Evolutionary conservation across 2,888 invertebrate species (phyloP), one percentile per base, ranked within the genome.

Genomic region (Caenorhabditis sinica): DNA sequence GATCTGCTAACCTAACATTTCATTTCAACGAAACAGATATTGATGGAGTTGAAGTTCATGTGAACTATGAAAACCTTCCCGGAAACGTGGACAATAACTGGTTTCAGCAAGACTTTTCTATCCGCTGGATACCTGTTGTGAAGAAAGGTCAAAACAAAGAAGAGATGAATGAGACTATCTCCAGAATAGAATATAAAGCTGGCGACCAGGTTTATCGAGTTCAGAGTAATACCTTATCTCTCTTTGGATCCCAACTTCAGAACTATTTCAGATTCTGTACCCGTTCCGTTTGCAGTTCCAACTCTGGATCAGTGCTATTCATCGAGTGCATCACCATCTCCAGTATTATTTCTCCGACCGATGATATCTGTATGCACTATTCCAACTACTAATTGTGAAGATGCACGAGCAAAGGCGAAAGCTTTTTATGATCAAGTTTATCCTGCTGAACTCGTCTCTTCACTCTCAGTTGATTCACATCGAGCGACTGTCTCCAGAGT

Each of bases 251-350:
- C n/a, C n/a, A n/a, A n/a, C 1, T 56, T 56, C 23, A 17, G 28
- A 53, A n/a, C 23, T 2, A 25, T 58, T 68, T 30, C 53, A 83
- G 83, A 30, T 23, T 73, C 61, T 9, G n/a, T 61, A 0, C 75
- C 74, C 1, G 51, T 85, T 53, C 85, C 85, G 3, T 76, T 77
- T 36, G 49, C 68, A 17, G 43, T 85, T 20, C 85, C 85, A 23
- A 71, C 68, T 20, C 20, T 82, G 5, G 77, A 74, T 1, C 11
- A 66, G 15, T 85, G 85, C 30, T 74, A 63, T 49, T 75, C 81
- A 13, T 60, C 58, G 25, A 17, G 17, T 6, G 17, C 72, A 9
- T 9, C 60, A 17, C 73, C 73, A 36, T 66, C 81, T n/a, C 40
- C 81, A 6, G 73, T 81, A 15, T 5, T 68, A 2, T 74, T 74